Percentiles rank a stretch among this genome's conserved stretches.
Evolutionary conservation across 2,113 vertebrate species (phyloP).

Genomic region (Caranx ignobilis): DNA sequence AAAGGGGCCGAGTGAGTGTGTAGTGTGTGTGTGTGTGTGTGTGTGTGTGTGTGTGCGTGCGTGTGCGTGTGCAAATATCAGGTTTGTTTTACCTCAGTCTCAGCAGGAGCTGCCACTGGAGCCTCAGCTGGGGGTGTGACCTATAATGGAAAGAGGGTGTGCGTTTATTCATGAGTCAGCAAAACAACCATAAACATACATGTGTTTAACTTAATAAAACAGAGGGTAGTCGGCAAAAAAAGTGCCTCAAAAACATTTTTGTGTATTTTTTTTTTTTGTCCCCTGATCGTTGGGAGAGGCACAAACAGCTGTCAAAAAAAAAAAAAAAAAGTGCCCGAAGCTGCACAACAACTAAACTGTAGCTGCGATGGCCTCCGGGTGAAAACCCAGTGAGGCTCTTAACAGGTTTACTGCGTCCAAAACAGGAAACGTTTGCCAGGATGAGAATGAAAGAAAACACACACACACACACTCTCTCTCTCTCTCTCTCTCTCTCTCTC

Average conservation of each 20-base stretch:
- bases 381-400: neutral
- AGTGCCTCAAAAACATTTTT: neutral
- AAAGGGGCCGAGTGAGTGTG: neutral
- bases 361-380: neutral
- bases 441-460: neutral
- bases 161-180: neutral
- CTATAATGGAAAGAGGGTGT: constrained; percentile 23
- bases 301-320: constrained; percentile 14
- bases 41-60: neutral
- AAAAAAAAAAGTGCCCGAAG: constrained; percentile 34
- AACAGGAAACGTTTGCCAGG: constrained; percentile 10
- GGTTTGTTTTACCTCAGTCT: constrained; percentile 62
- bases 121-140: constrained; percentile 39
- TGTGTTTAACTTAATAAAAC: neutral
- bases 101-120: constrained; percentile 35
- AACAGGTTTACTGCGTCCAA: constrained; percentile 5
- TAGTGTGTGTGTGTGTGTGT: neutral
- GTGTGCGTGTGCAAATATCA: neutral
- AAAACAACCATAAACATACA: neutral
- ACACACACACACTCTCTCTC: neutral
- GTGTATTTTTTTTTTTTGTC: neutral
- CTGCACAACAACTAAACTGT: constrained; percentile 2
- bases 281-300: constrained; percentile 34
- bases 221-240: neutral
- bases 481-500: neutral